Conservation (phyloP, 2,888 invertebrate species). For the Latheticus oryzae region DNA sequence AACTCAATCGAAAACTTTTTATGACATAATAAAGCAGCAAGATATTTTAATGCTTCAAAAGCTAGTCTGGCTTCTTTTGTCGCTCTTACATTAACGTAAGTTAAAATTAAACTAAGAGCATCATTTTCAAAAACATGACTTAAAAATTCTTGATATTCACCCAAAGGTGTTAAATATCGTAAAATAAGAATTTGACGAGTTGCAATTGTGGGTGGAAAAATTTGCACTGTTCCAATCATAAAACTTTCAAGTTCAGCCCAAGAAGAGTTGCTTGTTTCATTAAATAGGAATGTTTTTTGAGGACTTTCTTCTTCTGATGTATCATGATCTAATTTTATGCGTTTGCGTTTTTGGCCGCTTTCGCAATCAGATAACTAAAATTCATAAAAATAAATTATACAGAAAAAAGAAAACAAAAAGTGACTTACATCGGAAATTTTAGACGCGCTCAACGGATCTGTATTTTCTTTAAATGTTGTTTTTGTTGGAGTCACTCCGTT, state of each 20-base stretch:
- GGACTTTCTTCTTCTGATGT: slow-evolving; percentile 35
- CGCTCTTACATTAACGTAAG: slow-evolving; percentile 89
- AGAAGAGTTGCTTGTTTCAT: slow-evolving; percentile 84
- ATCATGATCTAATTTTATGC: slow-evolving; percentile 49
- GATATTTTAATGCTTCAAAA: slow-evolving; percentile 95
- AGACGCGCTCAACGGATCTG: slow-evolving; percentile 34
- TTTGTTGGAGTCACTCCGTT: slow-evolving; percentile 47
- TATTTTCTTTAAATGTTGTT: slow-evolving; percentile 19
- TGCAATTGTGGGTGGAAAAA: slow-evolving; percentile 88
- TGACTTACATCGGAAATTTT: slow-evolving; percentile 7
- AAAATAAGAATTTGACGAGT: slow-evolving; percentile 94
- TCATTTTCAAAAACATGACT: slow-evolving; percentile 94
- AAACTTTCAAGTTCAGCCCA: slow-evolving; percentile 93
- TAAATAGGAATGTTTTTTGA: slow-evolving; percentile 48
- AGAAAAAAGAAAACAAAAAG: slow-evolving; percentile 21
- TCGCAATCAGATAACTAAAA: slow-evolving; percentile 43
- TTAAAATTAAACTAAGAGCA: slow-evolving; percentile 89
- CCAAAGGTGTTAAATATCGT: slow-evolving; percentile 95
- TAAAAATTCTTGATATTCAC: slow-evolving; percentile 97
- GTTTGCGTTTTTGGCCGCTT: slow-evolving; percentile 49
- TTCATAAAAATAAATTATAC: slow-evolving; percentile 4
- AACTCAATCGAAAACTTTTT: slow-evolving; percentile 99
- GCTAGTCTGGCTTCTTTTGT: slow-evolving; percentile 92
- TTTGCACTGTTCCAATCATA: slow-evolving; percentile 89
- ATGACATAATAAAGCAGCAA: slow-evolving; percentile 94